Evolutionary conservation across 2,888 invertebrate species (phyloP).

Genomic region (Melieria picta): DNA sequence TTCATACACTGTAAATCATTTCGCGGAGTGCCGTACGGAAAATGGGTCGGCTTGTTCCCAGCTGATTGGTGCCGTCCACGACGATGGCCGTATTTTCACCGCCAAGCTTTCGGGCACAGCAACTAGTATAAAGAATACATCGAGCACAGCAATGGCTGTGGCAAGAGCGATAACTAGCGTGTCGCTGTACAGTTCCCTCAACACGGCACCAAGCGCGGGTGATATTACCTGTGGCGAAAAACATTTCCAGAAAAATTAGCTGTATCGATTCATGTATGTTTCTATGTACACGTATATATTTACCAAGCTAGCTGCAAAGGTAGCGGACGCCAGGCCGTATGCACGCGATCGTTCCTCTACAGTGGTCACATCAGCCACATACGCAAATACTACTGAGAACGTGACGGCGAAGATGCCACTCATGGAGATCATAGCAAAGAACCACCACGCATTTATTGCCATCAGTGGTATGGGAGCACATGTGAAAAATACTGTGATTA

Average conservation of each 20-base stretch:
- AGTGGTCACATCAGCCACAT: conserved; percentile 99
- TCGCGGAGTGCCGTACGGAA: conserved; percentile 69
- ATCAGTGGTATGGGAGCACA: conserved; percentile 99
- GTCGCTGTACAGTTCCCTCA: conserved; percentile 86
- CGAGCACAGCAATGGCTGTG: conserved; percentile 93
- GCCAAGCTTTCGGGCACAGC: conserved; percentile 98
- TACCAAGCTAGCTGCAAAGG: conserved; percentile 97
- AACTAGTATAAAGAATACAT: conserved; percentile 97
- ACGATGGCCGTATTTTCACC: conserved; percentile 84
- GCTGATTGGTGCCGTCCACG: conserved; percentile 88
- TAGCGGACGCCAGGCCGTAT: conserved; percentile 97
- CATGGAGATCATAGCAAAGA: conserved; percentile 98
- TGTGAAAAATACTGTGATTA: conserved; percentile 98
- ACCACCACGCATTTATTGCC: conserved; percentile 99
- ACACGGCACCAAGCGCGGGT: conserved; percentile 92
- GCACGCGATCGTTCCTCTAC: conserved; percentile 94
- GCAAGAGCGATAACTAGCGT: conserved; percentile 93
- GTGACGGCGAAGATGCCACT: conserved; percentile 99
- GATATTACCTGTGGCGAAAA: conserved; percentile 77
- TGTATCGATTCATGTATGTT: not conserved
- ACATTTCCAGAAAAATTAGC: not conserved
- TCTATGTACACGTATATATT: conserved; percentile 20
- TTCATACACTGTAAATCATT: not conserved
- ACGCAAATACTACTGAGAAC: conserved; percentile 99
- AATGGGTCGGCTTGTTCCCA: conserved; percentile 99